Conservation (phyloP, 2,888 invertebrate genomes). For the Megamerina dolium region DNA sequence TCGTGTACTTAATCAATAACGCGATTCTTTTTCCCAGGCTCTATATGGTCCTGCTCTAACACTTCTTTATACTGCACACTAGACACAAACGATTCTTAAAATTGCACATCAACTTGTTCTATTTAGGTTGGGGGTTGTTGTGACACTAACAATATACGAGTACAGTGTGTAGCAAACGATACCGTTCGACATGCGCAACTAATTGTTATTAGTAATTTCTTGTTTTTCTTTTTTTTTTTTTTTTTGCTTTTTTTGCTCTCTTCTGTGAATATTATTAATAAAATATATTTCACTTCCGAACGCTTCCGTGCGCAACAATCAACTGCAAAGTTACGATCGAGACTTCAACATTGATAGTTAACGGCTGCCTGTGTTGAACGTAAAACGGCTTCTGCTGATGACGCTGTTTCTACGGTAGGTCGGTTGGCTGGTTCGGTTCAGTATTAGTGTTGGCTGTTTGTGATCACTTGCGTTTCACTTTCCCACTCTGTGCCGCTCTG, state of each 20-base stretch:
- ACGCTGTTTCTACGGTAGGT: too few relatives aligned
- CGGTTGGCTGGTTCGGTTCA: constrained; percentile 20
- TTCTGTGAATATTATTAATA: constrained; percentile 49
- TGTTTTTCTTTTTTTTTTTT: constrained; percentile 4
- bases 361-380: constrained; percentile 46
- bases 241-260: constrained; percentile 2
- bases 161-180: too few relatives aligned
- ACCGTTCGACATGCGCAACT: too few relatives aligned
- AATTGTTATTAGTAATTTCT: constrained; percentile 1
- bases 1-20: too few relatives aligned
- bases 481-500: constrained; percentile 11
- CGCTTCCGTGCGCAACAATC: constrained; percentile 51
- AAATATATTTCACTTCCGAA: constrained; percentile 51
- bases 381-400: constrained; percentile 37
- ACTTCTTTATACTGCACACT: too few relatives aligned
- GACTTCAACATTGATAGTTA: constrained; percentile 49
- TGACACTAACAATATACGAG: too few relatives aligned
- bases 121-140: too few relatives aligned
- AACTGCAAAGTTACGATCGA: constrained; percentile 51
- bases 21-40: too few relatives aligned
- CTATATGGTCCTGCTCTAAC: too few relatives aligned
- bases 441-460: constrained; percentile 10
- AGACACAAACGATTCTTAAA: too few relatives aligned
- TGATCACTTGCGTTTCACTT: constrained; percentile 16
- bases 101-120: too few relatives aligned